Evolutionary conservation across 35 echinoderm and acorn worm species (phyloP).

Genomic region (Stichopus chloronotus): DNA sequence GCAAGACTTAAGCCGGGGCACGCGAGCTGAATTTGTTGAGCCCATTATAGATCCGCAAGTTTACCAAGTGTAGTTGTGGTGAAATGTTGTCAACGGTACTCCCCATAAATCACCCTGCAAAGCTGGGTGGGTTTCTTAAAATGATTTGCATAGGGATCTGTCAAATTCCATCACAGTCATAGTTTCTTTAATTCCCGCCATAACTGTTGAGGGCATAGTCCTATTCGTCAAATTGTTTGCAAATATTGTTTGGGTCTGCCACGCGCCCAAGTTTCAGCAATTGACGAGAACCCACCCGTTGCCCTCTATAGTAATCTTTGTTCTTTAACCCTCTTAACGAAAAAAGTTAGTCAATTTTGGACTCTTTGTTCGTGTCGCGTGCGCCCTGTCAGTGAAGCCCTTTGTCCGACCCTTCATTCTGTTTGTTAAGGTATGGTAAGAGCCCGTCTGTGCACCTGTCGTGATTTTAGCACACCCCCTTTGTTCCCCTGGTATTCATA

Average conservation of each 20-base stretch:
- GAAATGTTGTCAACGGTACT: slow-evolving; percentile 10
- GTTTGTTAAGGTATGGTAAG: slow-evolving; percentile 43
- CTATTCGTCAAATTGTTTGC: slow-evolving; percentile 42
- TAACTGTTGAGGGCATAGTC: slow-evolving; percentile 22
- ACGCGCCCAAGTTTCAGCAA: slow-evolving; percentile 27
- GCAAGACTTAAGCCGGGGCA: slow-evolving; percentile 48
- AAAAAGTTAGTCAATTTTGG: slow-evolving; percentile 59
- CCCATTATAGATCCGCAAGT: slow-evolving; percentile 15
- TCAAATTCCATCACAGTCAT: slow-evolving; percentile 50
- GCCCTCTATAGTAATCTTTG: slow-evolving; percentile 63
- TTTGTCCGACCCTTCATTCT: slow-evolving; percentile 52
- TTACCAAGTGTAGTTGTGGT: slow-evolving; percentile 8
- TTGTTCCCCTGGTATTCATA: slow-evolving; percentile 63
- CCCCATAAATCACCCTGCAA: slow-evolving; percentile 44
- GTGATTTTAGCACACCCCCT: slow-evolving; percentile 68
- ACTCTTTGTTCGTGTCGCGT: slow-evolving; percentile 66
- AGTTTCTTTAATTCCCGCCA: slow-evolving; percentile 50
- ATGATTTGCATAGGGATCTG: slow-evolving; percentile 32
- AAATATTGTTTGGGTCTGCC: slow-evolving; percentile 53
- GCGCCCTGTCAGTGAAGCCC: slow-evolving; percentile 65
- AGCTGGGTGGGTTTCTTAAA: slow-evolving; percentile 1
- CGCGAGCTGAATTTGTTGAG: slow-evolving; percentile 42
- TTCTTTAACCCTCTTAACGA: slow-evolving; percentile 52
- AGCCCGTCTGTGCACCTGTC: slow-evolving; percentile 60
- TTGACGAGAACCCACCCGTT: slow-evolving; percentile 53